Evolutionary conservation across 2,113 vertebrate species (phyloP), one percentile per base, ranked within the genome.

Genomic region (Gymnarchus niloticus): DNA sequence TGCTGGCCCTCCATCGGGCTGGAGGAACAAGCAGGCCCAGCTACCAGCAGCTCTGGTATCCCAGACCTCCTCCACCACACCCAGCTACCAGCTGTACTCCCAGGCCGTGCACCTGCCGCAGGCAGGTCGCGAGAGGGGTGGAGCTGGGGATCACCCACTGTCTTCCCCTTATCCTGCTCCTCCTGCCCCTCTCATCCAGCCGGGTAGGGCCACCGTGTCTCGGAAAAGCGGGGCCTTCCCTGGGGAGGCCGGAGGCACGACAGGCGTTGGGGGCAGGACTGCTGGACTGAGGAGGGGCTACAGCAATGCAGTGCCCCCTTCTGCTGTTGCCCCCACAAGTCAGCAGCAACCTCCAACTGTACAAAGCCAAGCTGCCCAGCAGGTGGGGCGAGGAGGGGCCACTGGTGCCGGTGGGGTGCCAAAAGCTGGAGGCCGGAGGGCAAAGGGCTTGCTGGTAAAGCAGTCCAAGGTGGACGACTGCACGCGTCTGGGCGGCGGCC

Each of bases 401-500:
- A 86, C 92, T 86, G 52, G 94, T 85, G 89, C 91, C 69, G 86
- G 93, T 59, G 92, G 94, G 17, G 88, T 91, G 54, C 90, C 92
- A 1, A 95, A 94, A 91, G 92, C 87, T 3, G 94, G 92, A 56
- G 89, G 94, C 0, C 92, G 95, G 81, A 95, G 96, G 85, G 95
- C 95, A 83, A 97, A 97, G 88, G 97, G 95, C 23, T 96, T 95
- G 3, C 91, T 98, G 84, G 94, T 97, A 76, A 98, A 98, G 88
- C 97, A 98, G 90, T 96, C 96, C 73, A 97, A 97, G 81, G 95
- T 98, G n/a, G 97, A 97, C 87, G 94, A 95, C 83, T 52, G 59
- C 3, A 89, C 94, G 33, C 93, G 94, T 7, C 86, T 85, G 25
- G 91, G 85, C n/a, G 95, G 91, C 87, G 89, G 9, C 65, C 94